Evolutionary conservation across 64 coral and sea anemone species (phyloP), one percentile per base, ranked within the genome.

Genomic region (Montipora capricornis): DNA sequence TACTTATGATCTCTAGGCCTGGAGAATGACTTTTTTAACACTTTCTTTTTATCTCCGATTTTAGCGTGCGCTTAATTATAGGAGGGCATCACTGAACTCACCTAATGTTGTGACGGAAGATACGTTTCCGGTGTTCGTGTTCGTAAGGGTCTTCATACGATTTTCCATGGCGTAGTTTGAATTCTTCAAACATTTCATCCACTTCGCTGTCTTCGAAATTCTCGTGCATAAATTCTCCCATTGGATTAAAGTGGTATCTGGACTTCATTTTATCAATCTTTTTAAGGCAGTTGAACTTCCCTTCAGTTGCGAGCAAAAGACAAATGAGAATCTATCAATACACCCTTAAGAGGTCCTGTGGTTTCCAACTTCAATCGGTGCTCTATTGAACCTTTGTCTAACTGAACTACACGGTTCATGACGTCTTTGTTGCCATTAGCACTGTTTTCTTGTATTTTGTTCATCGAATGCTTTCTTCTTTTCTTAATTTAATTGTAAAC

Each of bases 51-150:
- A 37, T 37, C 37, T 37, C 37, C 37, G 37, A 37, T 37, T 37
- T 37, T 37, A 37, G 37, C 53, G 6, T 57, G 53, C 53, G 53
- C 6, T 57, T 57, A 0, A 57, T 57, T 6, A 57, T 11, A 6
- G 11, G 53, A 57, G 53, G 53, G 53, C 11, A 57, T 83, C 13
- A 2, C 37, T 37, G 37, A 44, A 51, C 87, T 91, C 49, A 99
- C 98, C 98, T 99, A 73, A 99, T 94, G 78, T 99, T 99, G 76
- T 99, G 98, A 70, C 95, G 93, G 80, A 94, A 99, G 26, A 99
- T 99, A 60, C 95, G 95, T 92, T 96, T 96, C 29, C 95, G 87
- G 46, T 89, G 90, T 57, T 99, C 94, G 67, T 99, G 92, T 66
- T 99, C 98, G 17, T 49, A 13, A n/a, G 62, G 74, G 68, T 96